Evolutionary conservation across 2,797 vertebrate genomes (phyloP).

Genomic region (Pelobates cultripes): DNA sequence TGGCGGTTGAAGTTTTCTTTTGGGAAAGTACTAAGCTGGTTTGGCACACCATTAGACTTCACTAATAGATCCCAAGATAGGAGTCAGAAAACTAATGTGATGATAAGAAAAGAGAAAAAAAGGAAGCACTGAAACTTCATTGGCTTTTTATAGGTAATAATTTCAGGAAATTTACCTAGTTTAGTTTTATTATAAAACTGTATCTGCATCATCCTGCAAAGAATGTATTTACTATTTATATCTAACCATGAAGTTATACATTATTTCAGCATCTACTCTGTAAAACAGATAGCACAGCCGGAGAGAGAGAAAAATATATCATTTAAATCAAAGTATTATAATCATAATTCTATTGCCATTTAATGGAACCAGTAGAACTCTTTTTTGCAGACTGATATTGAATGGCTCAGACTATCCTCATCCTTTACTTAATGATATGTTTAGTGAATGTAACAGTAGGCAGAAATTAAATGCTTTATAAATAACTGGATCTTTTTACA

Average conservation of each 20-base stretch:
- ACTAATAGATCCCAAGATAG: slow-evolving; percentile 24
- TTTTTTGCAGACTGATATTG: slow-evolving; percentile 31
- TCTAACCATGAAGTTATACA: not conserved
- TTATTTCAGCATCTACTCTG: not conserved
- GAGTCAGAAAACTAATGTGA: slow-evolving; percentile 21
- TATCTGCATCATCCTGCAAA: not conserved
- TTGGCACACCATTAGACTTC: slow-evolving; percentile 10
- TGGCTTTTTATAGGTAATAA: not conserved
- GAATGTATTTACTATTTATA: not conserved
- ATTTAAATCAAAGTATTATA: slow-evolving; percentile 23
- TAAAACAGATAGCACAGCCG: not conserved
- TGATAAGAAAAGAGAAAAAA: slow-evolving; percentile 3
- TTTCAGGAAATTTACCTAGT: not conserved
- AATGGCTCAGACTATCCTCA: slow-evolving; percentile 32
- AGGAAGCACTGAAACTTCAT: not conserved
- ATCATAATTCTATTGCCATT: slow-evolving; percentile 12
- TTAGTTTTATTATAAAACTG: not conserved
- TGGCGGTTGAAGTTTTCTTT: slow-evolving; percentile 13
- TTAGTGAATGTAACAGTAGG: slow-evolving; percentile 42
- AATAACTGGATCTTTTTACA: slow-evolving; percentile 46
- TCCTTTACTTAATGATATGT: slow-evolving; percentile 52
- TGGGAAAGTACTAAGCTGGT: slow-evolving; percentile 8
- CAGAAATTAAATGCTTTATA: slow-evolving; percentile 46
- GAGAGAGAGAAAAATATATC: not conserved
- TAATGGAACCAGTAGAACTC: slow-evolving; percentile 30